Percentiles rank a stretch among this genome's conserved stretches.
These are phyloP conservation scores for Belonocnema kinseyi DNA, from an alignment of 1,140 invertebrate species.

Conservation along the genomic window DNA sequence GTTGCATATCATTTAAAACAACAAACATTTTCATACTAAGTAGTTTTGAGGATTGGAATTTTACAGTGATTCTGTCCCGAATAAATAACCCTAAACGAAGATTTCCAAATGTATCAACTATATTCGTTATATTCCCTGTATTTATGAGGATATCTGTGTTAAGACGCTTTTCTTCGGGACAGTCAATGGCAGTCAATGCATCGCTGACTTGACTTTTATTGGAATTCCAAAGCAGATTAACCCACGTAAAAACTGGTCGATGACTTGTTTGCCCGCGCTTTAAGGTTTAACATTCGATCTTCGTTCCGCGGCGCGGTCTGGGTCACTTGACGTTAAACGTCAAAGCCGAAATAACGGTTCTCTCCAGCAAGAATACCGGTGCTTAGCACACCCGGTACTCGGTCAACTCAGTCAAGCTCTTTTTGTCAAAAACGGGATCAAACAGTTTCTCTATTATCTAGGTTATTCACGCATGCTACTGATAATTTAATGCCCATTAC, in stretches of 20 bases:
- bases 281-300: conserved; percentile 15
- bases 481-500: conserved; percentile 6
- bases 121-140: too few relatives aligned
- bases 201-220: neutral
- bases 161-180: too few relatives aligned
- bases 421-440: conserved; percentile 19
- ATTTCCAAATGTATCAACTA: too few relatives aligned
- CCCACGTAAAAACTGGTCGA: conserved; percentile 1
- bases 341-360: conserved; percentile 27
- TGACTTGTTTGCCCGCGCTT: conserved; percentile 14
- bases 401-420: too few relatives aligned
- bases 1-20: too few relatives aligned
- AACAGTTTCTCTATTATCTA: conserved; percentile 8
- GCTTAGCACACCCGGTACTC: too few relatives aligned
- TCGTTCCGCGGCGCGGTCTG: conserved; percentile 22
- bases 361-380: conserved; percentile 21
- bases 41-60: too few relatives aligned
- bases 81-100: too few relatives aligned
- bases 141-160: too few relatives aligned
- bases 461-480: neutral
- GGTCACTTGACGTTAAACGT: conserved; percentile 21
- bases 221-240: conserved; percentile 9
- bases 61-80: too few relatives aligned
- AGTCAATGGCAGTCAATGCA: neutral
- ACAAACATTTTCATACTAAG: too few relatives aligned